Percentiles rank a stretch among this genome's conserved stretches.
These are phyloP conservation scores for Neodiprion lecontei DNA, from an alignment of 1,140 invertebrate species.

Conservation along the genomic window DNA sequence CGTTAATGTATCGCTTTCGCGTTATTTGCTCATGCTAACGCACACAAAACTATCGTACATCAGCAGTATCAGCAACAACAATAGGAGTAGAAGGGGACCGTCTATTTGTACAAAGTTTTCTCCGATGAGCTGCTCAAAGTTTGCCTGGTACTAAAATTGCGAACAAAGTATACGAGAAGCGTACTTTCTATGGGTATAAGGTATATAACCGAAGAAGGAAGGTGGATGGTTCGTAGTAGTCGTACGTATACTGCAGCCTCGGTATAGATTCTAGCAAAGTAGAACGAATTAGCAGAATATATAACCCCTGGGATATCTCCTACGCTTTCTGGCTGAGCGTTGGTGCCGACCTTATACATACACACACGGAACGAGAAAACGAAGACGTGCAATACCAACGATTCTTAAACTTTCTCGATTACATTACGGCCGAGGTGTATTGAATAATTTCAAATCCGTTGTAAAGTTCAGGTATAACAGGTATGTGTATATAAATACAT, in stretches of 20 bases:
- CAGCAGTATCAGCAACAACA: too few relatives aligned
- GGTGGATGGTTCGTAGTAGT: too few relatives aligned
- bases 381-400: neutral
- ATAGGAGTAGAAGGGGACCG: too few relatives aligned
- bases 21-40: too few relatives aligned
- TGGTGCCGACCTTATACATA: neutral
- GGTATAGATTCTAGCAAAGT: neutral
- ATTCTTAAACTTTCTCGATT: constrained; percentile 1
- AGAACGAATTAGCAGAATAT: neutral
- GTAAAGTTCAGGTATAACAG: neutral
- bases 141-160: neutral
- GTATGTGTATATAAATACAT: too few relatives aligned
- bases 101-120: neutral
- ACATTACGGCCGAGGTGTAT: neutral
- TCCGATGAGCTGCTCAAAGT: neutral
- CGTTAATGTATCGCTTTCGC: too few relatives aligned
- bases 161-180: neutral
- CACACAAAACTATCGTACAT: too few relatives aligned
- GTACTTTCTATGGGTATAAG: neutral
- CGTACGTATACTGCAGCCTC: too few relatives aligned
- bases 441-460: constrained; percentile 8
- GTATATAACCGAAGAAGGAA: neutral
- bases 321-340: neutral
- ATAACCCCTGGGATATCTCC: neutral
- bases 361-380: neutral